phyloP scores from a whole-genome alignment of 2,113 vertebrate species.

The Barnardius zonarius region DNA sequence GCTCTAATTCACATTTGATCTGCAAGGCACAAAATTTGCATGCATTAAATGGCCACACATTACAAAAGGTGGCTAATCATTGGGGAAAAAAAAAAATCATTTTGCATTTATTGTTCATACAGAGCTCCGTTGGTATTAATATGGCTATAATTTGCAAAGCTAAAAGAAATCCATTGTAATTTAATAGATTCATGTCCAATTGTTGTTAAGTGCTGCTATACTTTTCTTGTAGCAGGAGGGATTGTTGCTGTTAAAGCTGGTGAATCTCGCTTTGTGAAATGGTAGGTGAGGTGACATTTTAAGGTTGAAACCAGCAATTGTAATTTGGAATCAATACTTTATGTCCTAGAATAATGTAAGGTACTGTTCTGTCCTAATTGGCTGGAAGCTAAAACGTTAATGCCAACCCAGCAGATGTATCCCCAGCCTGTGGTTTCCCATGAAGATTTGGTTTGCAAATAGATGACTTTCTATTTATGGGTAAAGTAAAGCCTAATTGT shows the following conservation, averaged over 20 bases:
- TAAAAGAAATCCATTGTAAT: constrained; percentile 44
- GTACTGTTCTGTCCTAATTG: constrained; percentile 56
- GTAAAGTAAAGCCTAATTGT: constrained; percentile 32
- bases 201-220: constrained; percentile 58
- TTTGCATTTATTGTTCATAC: constrained; percentile 63
- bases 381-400: constrained; percentile 46
- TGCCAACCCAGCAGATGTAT: constrained; percentile 23
- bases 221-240: constrained; percentile 40
- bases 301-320: constrained; percentile 57
- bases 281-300: constrained; percentile 53
- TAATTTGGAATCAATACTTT: constrained; percentile 66
- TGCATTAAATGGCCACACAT: constrained; percentile 44
- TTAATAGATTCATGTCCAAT: constrained; percentile 63
- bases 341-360: constrained; percentile 22
- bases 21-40: constrained; percentile 66
- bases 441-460: constrained; percentile 48
- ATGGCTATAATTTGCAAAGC: constrained; percentile 57
- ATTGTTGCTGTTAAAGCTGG: constrained; percentile 43
- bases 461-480: constrained; percentile 49
- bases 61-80: constrained; percentile 62
- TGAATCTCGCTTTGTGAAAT: constrained; percentile 47
- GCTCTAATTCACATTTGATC: constrained; percentile 56
- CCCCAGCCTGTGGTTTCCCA: constrained; percentile 32
- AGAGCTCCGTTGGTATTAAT: constrained; percentile 55
- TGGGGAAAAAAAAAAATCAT: neutral